Evolutionary conservation across 2,113 vertebrate genomes (phyloP).

Genomic region (Patagioenas fasciata): DNA sequence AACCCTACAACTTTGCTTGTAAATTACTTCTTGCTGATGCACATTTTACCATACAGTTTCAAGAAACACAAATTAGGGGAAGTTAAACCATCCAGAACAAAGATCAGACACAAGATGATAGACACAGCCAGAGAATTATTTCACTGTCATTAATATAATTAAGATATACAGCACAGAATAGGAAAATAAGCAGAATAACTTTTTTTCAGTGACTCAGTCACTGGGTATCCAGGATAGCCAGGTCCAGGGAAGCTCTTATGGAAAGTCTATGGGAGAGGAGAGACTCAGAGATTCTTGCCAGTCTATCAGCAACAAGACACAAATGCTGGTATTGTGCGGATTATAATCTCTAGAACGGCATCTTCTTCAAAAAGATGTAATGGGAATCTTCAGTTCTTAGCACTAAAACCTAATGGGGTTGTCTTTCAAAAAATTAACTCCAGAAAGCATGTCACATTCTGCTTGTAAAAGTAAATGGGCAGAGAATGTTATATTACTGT

Average conservation of each 20-base stretch:
- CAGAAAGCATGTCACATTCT: neutral
- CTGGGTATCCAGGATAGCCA: neutral
- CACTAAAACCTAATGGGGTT: neutral
- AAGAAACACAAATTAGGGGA: neutral
- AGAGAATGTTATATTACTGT: neutral
- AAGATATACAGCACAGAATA: neutral
- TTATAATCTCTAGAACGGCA: neutral
- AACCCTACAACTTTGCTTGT: neutral
- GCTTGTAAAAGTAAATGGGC: slow-evolving; percentile 16
- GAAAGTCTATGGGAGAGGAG: neutral
- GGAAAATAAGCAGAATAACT: neutral
- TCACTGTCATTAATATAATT: neutral
- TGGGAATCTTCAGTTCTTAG: neutral
- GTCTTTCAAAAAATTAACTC: neutral
- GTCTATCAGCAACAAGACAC: neutral
- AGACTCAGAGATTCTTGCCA: neutral
- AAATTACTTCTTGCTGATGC: neutral
- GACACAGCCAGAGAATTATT: neutral
- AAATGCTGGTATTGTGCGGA: neutral
- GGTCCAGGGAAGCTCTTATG: neutral
- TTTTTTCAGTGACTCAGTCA: neutral
- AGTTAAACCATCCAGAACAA: neutral
- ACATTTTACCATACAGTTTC: neutral
- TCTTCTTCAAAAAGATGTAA: neutral
- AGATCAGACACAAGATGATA: neutral